Base-by-base conservation (phyloP, 2,797 vertebrate species). In the Ispidina picta region DNA sequence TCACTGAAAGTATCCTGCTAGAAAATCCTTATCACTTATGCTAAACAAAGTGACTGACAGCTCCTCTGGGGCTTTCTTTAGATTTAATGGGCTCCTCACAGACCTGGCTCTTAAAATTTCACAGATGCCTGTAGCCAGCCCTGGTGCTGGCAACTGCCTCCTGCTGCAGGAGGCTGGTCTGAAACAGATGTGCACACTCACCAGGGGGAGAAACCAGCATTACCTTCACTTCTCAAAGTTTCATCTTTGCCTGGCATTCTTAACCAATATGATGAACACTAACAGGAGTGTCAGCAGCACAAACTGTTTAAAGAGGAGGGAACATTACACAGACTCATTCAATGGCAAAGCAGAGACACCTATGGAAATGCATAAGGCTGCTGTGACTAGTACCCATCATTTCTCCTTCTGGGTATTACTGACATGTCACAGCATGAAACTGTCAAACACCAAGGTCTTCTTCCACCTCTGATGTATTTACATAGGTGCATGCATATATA, bases 1-100 rank as follows among this genome's bases (percentile, higher is more conserved):
- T 92, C 75, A 90, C 11, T 96, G 90, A 82, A 96, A 96, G 66
- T 72, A 86, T 73, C 93, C 94, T 93, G 78, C 33, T 72, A 48
- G 20, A 86, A 86, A 92, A 35, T 86, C 70, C 70, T 88, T 68
- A 43, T 37, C 78, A 92, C 90, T 95, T 92, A 95, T 92, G 94
- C 78, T 87, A 89, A 95, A 94, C 64, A 37, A 87, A 87, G 49
- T 84, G 89, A 93, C 62, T 80, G 84, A 86, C 74, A 92, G 55
- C 55, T 96, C 69, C 85, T 91, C 73, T 70, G 66, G 77, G 76
- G 28, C 49, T 63, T 78, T 90, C 64, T 87, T 88, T 70, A 82
- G 64, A 89, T 83, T 95, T 95, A 91, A 92, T 29, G 25, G 64
- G 18, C 60, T 92, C 65, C 70, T 92, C 31, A 41, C 25, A 94